These are phyloP conservation scores for Sylvilagus floridanus DNA, from an alignment of 2,797 vertebrate species.

Conservation along the genomic window DNA sequence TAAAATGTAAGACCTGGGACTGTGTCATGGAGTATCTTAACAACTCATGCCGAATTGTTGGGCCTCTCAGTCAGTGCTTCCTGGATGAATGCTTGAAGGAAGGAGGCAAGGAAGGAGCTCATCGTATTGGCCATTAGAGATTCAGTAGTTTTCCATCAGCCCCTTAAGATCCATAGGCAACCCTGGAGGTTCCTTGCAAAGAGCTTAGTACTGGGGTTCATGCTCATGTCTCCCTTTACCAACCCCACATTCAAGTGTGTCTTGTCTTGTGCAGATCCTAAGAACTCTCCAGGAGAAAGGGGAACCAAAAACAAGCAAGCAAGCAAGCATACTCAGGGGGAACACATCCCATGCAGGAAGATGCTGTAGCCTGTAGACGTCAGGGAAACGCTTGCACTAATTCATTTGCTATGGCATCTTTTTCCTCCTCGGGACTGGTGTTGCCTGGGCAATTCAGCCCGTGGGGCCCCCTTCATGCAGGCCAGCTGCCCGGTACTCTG, in stretches of 20 bases:
- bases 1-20: background rate
- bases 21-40: background rate
- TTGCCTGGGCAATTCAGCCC: background rate
- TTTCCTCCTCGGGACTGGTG: background rate
- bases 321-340: background rate
- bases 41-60: background rate
- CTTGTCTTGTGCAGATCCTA: background rate
- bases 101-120: background rate
- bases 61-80: background rate
- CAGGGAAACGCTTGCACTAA: constrained; percentile 24
- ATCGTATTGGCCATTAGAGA: background rate
- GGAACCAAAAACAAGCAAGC: background rate
- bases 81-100: background rate
- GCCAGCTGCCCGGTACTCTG: background rate
- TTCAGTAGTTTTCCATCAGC: background rate
- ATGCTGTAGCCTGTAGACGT: background rate
- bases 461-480: background rate
- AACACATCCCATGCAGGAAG: background rate
- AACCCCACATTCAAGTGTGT: background rate
- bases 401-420: constrained; percentile 20
- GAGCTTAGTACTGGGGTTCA: background rate
- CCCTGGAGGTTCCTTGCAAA: background rate
- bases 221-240: background rate
- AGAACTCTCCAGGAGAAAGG: background rate
- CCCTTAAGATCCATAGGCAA: background rate